Base-by-base conservation (phyloP, 64 coral and sea anemone genomes). In the Actinia tenebrosa region DNA sequence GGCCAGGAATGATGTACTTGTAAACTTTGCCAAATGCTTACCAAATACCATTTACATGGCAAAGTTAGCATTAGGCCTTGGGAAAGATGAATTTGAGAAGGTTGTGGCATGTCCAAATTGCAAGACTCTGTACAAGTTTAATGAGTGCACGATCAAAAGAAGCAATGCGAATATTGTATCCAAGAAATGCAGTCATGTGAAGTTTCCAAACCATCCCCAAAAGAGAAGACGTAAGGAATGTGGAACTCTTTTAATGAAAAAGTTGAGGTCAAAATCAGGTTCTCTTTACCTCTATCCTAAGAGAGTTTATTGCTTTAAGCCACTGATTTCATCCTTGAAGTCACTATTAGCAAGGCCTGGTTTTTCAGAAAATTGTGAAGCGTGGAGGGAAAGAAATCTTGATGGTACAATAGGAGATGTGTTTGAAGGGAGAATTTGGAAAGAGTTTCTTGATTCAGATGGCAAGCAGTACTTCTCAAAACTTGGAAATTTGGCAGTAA, bases 41-140 rank as follows among this genome's bases (percentile, higher is more conserved):
- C 87, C 87, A 53, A 60, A 44, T 55, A 77, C 91, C 56, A 20
- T 92, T 9, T 88, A 88, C 27, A 77, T 88, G 86, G 79, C 79
- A 16, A 84, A 83, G 47, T 22, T 42, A 42, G 42, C 16, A 7
- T 60, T 92, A 58, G 91, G 91, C n/a, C 19, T 92, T 37, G 80
- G 44, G 10, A 44, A 79, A 54, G 87, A 89, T 89, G 87, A 89
- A 22, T 93, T 93, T 27, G 45, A 86, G 27, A 85, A 81, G 43
- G 75, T 50, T 86, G 87, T 89, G 79, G 92, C 45, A 10, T 93
- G 92, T 26, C 79, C 90, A 77, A 92, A 71, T 44, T 92, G 86
- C 61, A 68, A 44, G 19, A 92, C 85, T 9, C 19, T 92, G 16
- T 92, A 91, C 19, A 86, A 86, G n/a, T 3, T 71, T n/a, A 75